Percentiles rank a stretch among this genome's conserved stretches.
Evolutionary conservation across 2,113 vertebrate species (phyloP).

Genomic region (Tiliqua scincoides): DNA sequence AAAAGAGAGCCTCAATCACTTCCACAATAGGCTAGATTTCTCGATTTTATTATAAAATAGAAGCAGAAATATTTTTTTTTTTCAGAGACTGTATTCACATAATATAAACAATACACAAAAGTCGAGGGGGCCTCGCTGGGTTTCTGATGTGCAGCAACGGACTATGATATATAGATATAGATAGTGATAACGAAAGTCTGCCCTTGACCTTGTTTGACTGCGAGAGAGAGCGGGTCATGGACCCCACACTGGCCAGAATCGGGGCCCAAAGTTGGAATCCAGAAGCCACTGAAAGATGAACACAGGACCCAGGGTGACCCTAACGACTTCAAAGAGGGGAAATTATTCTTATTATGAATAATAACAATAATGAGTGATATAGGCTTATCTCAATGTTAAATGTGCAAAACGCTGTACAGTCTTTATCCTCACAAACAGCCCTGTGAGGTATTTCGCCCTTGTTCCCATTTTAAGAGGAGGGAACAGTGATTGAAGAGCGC

Average conservation of each 20-base stretch:
- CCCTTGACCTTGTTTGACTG: constrained; percentile 2
- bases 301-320: neutral
- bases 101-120: constrained; percentile 78
- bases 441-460: constrained; percentile 14
- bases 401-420: constrained; percentile 37
- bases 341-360: constrained; percentile 10
- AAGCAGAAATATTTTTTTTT: constrained; percentile 84
- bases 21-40: constrained; percentile 62
- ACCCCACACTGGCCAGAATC: neutral
- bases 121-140: constrained; percentile 53
- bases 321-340: neutral
- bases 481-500: constrained; percentile 8
- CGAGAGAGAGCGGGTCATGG: no score
- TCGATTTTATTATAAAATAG: constrained; percentile 89
- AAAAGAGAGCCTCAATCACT: neutral
- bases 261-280: neutral
- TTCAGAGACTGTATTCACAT: constrained; percentile 83
- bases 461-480: constrained; percentile 23
- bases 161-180: constrained; percentile 1
- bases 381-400: constrained; percentile 29
- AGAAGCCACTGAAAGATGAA: neutral
- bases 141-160: constrained; percentile 59
- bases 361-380: constrained; percentile 13
- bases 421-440: constrained; percentile 31
- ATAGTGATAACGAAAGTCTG: neutral